These are phyloP conservation scores for Tetranychus cinnabarinus DNA, from an alignment of 1,140 invertebrate genomes.

Conservation along the genomic window DNA sequence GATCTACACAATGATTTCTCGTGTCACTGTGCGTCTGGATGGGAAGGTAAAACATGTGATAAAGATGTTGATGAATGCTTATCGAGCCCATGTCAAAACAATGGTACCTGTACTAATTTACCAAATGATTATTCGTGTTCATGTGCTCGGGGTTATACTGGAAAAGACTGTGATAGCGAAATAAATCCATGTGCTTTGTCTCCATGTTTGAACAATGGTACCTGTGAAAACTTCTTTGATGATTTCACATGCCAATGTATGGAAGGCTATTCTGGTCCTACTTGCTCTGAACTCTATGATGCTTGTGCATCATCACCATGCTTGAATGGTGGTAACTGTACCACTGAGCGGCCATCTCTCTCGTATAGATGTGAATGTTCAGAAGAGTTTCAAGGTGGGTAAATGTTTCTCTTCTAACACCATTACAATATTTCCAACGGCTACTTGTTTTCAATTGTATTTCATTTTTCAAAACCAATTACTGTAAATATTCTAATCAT, in stretches of 20 bases:
- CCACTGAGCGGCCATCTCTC: slow-evolving; percentile 27
- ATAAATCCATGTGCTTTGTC: slow-evolving; percentile 31
- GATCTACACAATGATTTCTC: slow-evolving; percentile 32
- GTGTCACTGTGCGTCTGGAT: slow-evolving; percentile 7
- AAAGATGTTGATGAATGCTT: slow-evolving; percentile 25
- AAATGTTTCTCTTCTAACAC: too few species aligned
- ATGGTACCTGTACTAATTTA: slow-evolving; percentile 14
- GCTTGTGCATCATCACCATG: slow-evolving; percentile 58
- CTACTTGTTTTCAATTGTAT: too few species aligned
- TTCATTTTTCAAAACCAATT: too few species aligned
- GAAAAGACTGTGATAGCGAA: slow-evolving; percentile 53
- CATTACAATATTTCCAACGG: too few species aligned
- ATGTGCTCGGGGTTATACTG: slow-evolving; percentile 34
- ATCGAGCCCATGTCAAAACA: slow-evolving; percentile 3
- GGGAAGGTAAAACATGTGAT: slow-evolving; percentile 20
- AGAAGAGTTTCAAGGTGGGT: slow-evolving; percentile 24
- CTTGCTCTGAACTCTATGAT: slow-evolving; percentile 76
- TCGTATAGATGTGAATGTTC: slow-evolving; percentile 6
- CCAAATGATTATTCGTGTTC: slow-evolving; percentile 11
- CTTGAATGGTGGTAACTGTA: slow-evolving; percentile 58
- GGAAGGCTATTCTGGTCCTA: slow-evolving; percentile 67
- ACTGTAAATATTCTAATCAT: too few species aligned
- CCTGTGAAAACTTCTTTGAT: slow-evolving; percentile 16
- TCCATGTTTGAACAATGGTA: slow-evolving; percentile 57
- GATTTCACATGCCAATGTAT: slow-evolving; percentile 12